These are phyloP conservation scores for Calypte anna DNA, from an alignment of 2,113 vertebrate species.

Conservation along the genomic window DNA sequence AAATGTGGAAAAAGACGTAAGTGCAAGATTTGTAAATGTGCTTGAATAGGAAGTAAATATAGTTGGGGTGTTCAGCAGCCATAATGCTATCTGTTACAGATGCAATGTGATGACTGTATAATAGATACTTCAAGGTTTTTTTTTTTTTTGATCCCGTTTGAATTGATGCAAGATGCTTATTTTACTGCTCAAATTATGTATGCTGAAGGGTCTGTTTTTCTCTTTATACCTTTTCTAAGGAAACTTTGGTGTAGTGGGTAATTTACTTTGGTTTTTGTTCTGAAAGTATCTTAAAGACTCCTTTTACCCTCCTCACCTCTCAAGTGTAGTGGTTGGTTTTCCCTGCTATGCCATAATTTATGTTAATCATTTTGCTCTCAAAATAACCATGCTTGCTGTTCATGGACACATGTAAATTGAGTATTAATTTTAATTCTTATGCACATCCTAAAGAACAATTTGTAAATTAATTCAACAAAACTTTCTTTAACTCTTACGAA, in stretches of 20 bases:
- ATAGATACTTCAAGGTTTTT: not conserved
- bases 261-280: not conserved
- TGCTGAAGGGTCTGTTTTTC: not conserved
- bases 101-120: not conserved
- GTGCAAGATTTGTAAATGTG: accelerated
- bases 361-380: not conserved
- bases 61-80: not conserved
- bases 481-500: not conserved
- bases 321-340: not conserved
- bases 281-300: not conserved
- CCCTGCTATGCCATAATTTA: not conserved
- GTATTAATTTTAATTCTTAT: not conserved
- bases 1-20: not conserved
- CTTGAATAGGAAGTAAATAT: not conserved
- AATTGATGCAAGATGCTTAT: not conserved
- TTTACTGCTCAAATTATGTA: not conserved
- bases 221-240: not conserved
- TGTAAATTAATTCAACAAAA: not conserved
- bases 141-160: not conserved
- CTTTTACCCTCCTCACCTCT: accelerated
- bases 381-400: not conserved
- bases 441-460: not conserved
- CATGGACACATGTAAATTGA: not conserved
- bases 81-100: not conserved
- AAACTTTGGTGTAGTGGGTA: not conserved